Conservation (phyloP, 2,113 vertebrate species). For the Polypterus senegalus region DNA sequence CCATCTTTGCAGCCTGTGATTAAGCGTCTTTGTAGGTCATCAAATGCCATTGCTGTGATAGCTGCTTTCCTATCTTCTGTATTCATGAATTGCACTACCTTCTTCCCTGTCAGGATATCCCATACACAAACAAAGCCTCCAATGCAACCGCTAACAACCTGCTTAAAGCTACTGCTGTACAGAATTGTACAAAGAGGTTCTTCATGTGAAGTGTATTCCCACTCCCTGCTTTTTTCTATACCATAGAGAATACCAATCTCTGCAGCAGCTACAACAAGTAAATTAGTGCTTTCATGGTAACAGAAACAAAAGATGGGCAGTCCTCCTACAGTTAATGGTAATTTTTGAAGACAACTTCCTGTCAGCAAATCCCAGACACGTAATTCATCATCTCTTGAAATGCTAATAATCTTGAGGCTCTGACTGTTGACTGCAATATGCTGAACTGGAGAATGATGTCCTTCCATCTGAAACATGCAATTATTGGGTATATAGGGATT, state of each 20-base stretch:
- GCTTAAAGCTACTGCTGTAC: conserved; percentile 38
- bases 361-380: conserved; percentile 19
- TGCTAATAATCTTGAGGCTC: conserved; percentile 24
- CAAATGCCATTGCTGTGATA: conserved; percentile 39
- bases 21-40: conserved; percentile 28
- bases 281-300: conserved; percentile 1
- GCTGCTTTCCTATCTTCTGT: conserved; percentile 4
- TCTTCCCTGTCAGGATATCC: conserved; percentile 30
- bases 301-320: neutral
- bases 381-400: conserved; percentile 24
- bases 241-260: no score
- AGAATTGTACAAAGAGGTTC: conserved; percentile 21
- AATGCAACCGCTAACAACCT: conserved; percentile 40
- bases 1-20: conserved; percentile 33
- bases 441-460: conserved; percentile 21
- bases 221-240: no score
- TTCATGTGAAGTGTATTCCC: conserved; percentile 20
- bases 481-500: conserved; percentile 23
- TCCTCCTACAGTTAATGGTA: no score
- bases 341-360: conserved; percentile 17
- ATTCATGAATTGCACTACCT: conserved; percentile 30
- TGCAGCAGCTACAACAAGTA: neutral
- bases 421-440: conserved; percentile 18
- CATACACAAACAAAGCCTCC: conserved; percentile 28
- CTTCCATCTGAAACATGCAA: conserved; percentile 22